Base-by-base conservation (phyloP, 2,888 invertebrate species). In the Orthosia cruda region DNA sequence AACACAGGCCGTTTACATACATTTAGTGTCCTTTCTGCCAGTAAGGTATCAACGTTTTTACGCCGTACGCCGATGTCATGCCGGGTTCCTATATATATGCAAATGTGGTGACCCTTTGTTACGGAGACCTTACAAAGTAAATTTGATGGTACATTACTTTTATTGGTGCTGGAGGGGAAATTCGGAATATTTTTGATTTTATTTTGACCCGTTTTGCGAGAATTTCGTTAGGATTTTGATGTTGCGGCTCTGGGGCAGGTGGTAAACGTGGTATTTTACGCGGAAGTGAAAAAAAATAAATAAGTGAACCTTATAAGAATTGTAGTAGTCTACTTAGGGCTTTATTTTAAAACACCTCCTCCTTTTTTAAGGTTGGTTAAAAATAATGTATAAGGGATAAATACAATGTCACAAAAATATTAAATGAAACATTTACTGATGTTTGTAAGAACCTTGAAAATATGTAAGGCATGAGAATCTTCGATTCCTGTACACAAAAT, bases 61-160 rank as follows among this genome's bases (percentile, higher is more conserved):
- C 74, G 40, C 9, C 9, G 52, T 16, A n/a, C 76, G 68, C 68
- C 80, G 74, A 69, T 76, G 81, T 81, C 81, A 84, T 40, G 40
- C 84, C 81, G 77, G 89, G 85, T 86, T 86, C 81, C 91, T 87
- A 92, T 92, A 91, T 92, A 92, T 90, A 92, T 92, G 92, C 92
- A 91, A 92, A 92, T 92, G 72, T 61, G 72, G 88, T 87, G 92
- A 92, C 92, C 92, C 89, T 89, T 77, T 85, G 87, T 85, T 71
- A 71, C 75, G 50, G 23, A 55, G 70, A 77, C 62, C 74, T 77
- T 74, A 71, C 81, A 75, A 84, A 87, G 87, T 76, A 83, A 85
- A 87, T 87, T 88, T 87, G 83, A 87, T 80, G 85, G 71, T 74
- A 83, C 77, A 71, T 88, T 87, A 85, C 83, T 74, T 87, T 81